Base-by-base conservation (phyloP, 2,888 invertebrate species). In the Rhogogaster chlorosoma region DNA sequence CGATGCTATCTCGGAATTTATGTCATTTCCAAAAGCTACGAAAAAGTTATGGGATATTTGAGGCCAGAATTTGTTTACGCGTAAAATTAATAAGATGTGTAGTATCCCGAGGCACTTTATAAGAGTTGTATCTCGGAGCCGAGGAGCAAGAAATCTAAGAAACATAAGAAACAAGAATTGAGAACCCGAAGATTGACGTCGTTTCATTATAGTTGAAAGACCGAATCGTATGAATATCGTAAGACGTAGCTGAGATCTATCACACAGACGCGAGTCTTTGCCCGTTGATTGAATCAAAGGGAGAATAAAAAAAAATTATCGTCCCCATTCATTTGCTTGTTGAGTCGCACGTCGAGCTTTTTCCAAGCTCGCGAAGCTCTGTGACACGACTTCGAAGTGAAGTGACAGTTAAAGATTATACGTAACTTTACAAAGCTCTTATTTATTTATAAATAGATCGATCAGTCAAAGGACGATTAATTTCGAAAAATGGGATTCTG, bases 151-250 rank as follows among this genome's bases (percentile, higher is more conserved):
- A n/a, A 12, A 26, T 18, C 38, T 22, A 57, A 57, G 22, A 36
- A 61, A 61, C 32, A 61, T 22, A 57, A 57, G 22, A 36, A 61
- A 61, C 32, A 32, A 77, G 53, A 32, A 80, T 61, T 80, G 22
- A 80, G 15, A 61, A 15, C 12, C 38, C 80, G 80, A 80, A 36
- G 80, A 80, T 80, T 80, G 80, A 80, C 80, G 57, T 53, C 22
- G 53, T 32, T 78, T 32, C 10, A 53, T 6, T 42, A n/a, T 73
- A 53, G 49, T 53, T 45, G n/a, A 77, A 77, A 77, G 22, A 29
- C 77, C 29, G 49, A 42, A 22, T 42, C 22, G n/a, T 71, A 71
- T 38, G 22, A 38, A 29, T 38, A 71, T 38, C 22, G 38, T 71
- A 49, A 77, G 26, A 53, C 29, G 49, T 29, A 42, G 71, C 5